These are phyloP conservation scores for Scolanthus callimorphus DNA, from an alignment of 92 coral and sea anemone species.

Conservation along the genomic window DNA sequence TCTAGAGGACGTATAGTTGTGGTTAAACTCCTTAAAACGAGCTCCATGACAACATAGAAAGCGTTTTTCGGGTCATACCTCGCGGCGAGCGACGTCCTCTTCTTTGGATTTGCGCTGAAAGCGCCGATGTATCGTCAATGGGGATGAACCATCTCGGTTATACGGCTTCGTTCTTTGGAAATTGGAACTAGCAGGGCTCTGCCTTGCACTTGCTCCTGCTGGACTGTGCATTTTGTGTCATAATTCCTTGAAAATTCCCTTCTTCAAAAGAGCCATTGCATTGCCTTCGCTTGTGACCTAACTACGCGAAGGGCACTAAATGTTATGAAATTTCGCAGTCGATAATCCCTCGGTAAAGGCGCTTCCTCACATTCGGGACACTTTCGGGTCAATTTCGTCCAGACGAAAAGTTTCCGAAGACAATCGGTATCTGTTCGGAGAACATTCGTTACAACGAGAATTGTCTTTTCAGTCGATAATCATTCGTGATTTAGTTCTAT, in stretches of 20 bases:
- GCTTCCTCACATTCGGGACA: too few relatives aligned
- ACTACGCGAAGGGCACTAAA: too few relatives aligned
- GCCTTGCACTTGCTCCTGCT: constrained; percentile 21
- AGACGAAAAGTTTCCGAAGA: too few relatives aligned
- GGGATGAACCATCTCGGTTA: constrained; percentile 9
- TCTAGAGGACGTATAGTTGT: background rate
- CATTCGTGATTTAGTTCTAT: too few relatives aligned
- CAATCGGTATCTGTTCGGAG: too few relatives aligned
- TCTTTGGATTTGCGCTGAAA: constrained; percentile 21
- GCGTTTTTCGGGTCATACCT: constrained; percentile 13
- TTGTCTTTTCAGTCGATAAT: too few relatives aligned
- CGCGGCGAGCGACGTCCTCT: constrained; percentile 22
- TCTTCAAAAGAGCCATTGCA: background rate
- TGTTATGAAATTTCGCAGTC: too few relatives aligned
- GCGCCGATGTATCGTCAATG: constrained; percentile 9
- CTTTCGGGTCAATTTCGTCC: too few relatives aligned
- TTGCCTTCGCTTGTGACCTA: too few relatives aligned
- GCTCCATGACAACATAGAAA: constrained; percentile 22
- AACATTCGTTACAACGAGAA: too few relatives aligned
- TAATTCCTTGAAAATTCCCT: constrained; percentile 2
- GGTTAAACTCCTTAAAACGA: background rate
- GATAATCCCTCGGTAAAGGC: too few relatives aligned
- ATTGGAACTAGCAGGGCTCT: constrained; percentile 11
- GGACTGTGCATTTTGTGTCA: constrained; percentile 27
- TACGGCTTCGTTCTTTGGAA: constrained; percentile 5